These are phyloP conservation scores for Lasioglossum vierecki DNA, from an alignment of 2,888 invertebrate species.

Conservation along the genomic window DNA sequence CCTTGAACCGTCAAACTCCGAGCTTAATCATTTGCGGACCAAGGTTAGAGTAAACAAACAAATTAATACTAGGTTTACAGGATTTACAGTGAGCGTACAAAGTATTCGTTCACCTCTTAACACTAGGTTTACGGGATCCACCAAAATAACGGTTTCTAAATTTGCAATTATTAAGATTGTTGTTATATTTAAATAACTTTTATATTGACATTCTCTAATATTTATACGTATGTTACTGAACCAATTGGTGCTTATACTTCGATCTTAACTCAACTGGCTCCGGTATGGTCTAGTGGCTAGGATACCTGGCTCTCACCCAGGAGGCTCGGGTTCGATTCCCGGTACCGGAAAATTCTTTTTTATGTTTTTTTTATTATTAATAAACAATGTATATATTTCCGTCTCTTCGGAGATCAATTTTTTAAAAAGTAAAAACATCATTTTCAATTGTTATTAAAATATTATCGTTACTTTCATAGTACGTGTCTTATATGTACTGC, in stretches of 20 bases:
- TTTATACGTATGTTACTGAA: background rate
- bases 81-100: no score
- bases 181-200: background rate
- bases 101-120: no score
- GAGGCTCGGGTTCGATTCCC: slow-evolving; percentile 88
- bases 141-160: background rate
- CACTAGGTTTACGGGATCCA: no score
- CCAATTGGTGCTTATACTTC: background rate
- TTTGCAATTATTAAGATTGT: background rate
- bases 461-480: background rate
- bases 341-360: slow-evolving; percentile 85
- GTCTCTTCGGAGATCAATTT: background rate
- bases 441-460: background rate
- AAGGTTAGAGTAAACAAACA: background rate
- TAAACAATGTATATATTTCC: background rate
- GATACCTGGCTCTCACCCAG: slow-evolving; percentile 87
- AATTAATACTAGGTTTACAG: background rate
- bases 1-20: background rate
- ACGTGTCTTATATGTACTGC: background rate
- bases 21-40: background rate
- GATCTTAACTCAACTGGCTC: slow-evolving; percentile 65
- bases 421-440: no score
- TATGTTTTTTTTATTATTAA: background rate
- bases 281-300: slow-evolving; percentile 87
- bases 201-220: background rate